A percentile compares a stretch with the other conserved stretches of the same genome.
These are phyloP conservation scores for Huso huso DNA, from an alignment of 2,797 vertebrate genomes.

Conservation along the genomic window DNA sequence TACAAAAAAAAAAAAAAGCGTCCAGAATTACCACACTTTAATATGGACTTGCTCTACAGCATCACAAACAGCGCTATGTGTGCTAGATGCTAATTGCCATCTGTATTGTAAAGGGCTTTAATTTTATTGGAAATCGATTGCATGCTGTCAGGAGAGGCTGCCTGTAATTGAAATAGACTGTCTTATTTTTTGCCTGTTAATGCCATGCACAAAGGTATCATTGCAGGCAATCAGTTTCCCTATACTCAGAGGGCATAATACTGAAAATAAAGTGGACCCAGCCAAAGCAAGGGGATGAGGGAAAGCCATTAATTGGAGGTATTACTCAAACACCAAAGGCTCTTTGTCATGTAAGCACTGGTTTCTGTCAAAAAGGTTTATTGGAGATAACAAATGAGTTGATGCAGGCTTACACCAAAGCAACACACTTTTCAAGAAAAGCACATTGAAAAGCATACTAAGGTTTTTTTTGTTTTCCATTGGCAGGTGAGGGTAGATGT, in stretches of 20 bases:
- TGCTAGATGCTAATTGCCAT: background rate
- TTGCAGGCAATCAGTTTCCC: background rate
- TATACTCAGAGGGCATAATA: background rate
- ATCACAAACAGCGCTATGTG: background rate
- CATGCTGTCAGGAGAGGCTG: background rate
- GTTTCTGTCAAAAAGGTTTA: slow-evolving; percentile 3
- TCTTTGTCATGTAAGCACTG: slow-evolving; percentile 3
- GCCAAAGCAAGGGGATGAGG: background rate
- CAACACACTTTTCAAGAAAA: background rate
- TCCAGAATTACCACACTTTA: background rate
- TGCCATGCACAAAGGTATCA: background rate
- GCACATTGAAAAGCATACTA: background rate
- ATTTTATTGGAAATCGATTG: background rate
- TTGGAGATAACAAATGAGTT: slow-evolving; percentile 1
- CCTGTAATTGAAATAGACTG: slow-evolving; percentile 1
- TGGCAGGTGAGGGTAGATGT: no score
- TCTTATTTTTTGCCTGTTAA: background rate
- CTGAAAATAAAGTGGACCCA: slow-evolving; percentile 1
- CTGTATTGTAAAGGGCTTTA: background rate
- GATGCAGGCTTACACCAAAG: background rate
- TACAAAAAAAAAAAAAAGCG: no score
- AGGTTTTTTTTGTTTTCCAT: background rate
- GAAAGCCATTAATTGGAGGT: background rate
- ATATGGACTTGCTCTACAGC: background rate
- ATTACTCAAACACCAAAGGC: background rate